Evolutionary conservation across 2,113 vertebrate genomes (phyloP), one percentile per base, ranked within the genome.

Genomic region (Nothocercus julius): DNA sequence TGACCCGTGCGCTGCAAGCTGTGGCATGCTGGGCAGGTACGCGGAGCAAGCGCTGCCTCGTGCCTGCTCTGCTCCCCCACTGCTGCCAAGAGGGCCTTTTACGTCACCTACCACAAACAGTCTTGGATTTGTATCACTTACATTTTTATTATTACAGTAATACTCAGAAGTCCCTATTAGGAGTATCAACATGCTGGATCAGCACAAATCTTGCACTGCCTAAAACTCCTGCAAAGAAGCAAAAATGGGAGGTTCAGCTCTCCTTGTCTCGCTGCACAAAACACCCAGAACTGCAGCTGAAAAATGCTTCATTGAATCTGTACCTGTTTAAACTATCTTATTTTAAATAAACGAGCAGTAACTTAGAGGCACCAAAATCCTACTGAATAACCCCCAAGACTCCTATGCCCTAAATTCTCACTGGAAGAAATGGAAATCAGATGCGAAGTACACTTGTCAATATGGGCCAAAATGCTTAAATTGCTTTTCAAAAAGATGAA

Each of bases 271-370:
- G 8, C 67, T 21, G 27, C 90, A 87, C 63, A 66, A 44, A 91
- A 30, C 67, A 62, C 10, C 54, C 36, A 49, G 72, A 40, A 18
- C 22, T 82, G 67, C 62, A 73, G 67, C 59, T 92, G 11, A 66
- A 69, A 95, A 92, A 89, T 36, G 28, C 36, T 69, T 58, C 5
- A 0, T 80, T 27, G 1, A 36, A 66, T 82, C 42, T 62, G 17
- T 32, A 76, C 19, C 30, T 51, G 20, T 81, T 92, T 49, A 87
- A 94, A 87, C 34, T 4, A 4, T 2, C 28, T 75, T 76, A 61
- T 81, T 88, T 64, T 77, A 85, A 96, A 87, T 62, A 82, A 85
- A 83, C 45, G 62, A 85, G 95, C 94, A 87, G 28, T 44, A 87
- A 63, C 45, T 75, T 7, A 0, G 36, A 76, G 32, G 68, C 21